Evolutionary conservation across 2,797 vertebrate genomes (phyloP).

Genomic region (Linurgus olivaceus): DNA sequence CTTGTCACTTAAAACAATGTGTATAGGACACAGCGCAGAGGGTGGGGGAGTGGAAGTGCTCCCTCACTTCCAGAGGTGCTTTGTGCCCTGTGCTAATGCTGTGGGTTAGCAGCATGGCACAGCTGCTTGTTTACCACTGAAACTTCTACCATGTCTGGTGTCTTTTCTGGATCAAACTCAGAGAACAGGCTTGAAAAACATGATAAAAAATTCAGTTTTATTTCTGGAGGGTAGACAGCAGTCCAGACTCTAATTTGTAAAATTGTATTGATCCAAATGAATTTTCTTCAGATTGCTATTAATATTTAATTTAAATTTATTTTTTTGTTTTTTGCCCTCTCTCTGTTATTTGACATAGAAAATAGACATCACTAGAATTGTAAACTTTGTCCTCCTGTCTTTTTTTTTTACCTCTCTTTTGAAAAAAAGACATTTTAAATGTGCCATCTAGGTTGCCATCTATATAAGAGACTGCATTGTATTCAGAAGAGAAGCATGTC

Average conservation of each 20-base stretch:
- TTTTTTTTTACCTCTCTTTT: neutral
- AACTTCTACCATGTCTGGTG: neutral
- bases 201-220: neutral
- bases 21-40: neutral
- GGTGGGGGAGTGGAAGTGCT: neutral
- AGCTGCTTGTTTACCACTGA: neutral
- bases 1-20: neutral
- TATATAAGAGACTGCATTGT: neutral
- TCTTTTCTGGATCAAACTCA: neutral
- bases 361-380: neutral
- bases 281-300: neutral
- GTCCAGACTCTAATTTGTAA: neutral
- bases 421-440: neutral
- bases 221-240: neutral
- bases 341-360: neutral
- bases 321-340: neutral
- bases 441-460: neutral
- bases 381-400: neutral
- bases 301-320: neutral
- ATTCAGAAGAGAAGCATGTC: conserved; percentile 26
- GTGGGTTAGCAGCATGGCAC: neutral
- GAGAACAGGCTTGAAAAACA: neutral
- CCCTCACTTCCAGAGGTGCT: neutral
- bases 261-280: neutral
- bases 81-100: neutral